Base-by-base conservation (phyloP, 1,140 invertebrate species). In the Polyergus mexicanus region DNA sequence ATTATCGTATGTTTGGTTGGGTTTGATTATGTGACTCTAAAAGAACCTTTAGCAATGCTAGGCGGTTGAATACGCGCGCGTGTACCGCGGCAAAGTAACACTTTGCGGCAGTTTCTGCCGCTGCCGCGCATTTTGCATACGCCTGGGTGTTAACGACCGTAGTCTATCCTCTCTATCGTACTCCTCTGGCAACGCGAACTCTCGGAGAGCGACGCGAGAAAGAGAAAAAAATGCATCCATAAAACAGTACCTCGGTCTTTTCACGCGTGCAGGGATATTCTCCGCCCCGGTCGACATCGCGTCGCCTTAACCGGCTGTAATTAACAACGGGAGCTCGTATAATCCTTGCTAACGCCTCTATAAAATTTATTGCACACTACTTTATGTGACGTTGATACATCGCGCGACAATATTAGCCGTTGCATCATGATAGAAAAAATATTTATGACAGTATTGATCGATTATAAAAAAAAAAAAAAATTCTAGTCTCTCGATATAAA, bases 101-200 rank as follows among this genome's bases (percentile, higher is more conserved):
- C 68, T 83, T 83, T 83, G 78, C 54, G 25, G 78, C 74, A 77
- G 86, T 89, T 88, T 89, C 85, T 72, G 68, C 88, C 84, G 71
- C 71, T 47, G 51, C 75, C 71, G 69, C n/a, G 63, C 71, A 74
- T 28, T 89, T 89, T 86, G 88, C 87, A 88, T 89, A 86, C 76
- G 51, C 51, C 54, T 63, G 63, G n/a, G 56, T 25, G 83, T 38
- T 88, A 81, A 88, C 77, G 69, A 88, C 75, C 22, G 71, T 84
- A 71, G 74, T 32, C 81, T 88, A 75, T 56, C 58, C 51, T 68
- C 32, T 62, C 69, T 65, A 47, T 75, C 35, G 6, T 41, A 56
- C 28, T 19, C 58, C 44, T 54, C 65, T 32, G 32, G 69, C 65
- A 51, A 22, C 32, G 62, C 19, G n/a, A 84, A 28, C 38, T 81